These are phyloP conservation scores for Helicoverpa assulta DNA, from an alignment of 2,888 invertebrate genomes.

Conservation along the genomic window DNA sequence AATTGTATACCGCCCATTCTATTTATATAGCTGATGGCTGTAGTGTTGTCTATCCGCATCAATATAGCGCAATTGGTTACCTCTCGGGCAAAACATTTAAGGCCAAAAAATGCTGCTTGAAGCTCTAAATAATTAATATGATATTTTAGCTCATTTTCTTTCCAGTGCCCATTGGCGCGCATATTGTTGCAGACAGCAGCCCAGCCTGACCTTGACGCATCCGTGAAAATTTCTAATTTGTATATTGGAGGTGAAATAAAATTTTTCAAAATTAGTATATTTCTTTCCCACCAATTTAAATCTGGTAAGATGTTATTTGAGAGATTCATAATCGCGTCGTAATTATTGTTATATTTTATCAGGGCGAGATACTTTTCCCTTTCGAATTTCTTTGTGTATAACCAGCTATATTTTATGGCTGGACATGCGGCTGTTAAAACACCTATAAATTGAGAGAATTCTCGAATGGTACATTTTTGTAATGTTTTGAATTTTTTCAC, in stretches of 20 bases:
- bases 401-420: conserved; percentile 28
- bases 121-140: conserved; percentile 31
- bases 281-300: conserved; percentile 12
- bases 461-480: conserved; percentile 22
- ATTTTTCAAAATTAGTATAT: neutral
- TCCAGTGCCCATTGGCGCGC: conserved; percentile 19
- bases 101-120: conserved; percentile 21
- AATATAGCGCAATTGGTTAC: conserved; percentile 10
- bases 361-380: conserved; percentile 17
- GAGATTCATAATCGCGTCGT: conserved; percentile 1
- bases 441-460: conserved; percentile 48
- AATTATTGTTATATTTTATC: neutral
- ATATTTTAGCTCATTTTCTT: conserved; percentile 1
- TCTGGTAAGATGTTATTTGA: neutral
- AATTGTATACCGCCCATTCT: no score
- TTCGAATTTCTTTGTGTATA: conserved; percentile 24
- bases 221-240: conserved; percentile 16
- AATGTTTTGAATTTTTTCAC: conserved; percentile 27
- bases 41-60: conserved; percentile 23
- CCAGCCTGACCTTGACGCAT: conserved; percentile 13
- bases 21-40: conserved; percentile 29
- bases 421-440: conserved; percentile 47
- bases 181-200: neutral
- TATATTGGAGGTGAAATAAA: neutral
- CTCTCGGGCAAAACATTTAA: conserved; percentile 20